phyloP scores from a whole-genome alignment of 2,888 invertebrate species.

The Eilema griseolum region DNA sequence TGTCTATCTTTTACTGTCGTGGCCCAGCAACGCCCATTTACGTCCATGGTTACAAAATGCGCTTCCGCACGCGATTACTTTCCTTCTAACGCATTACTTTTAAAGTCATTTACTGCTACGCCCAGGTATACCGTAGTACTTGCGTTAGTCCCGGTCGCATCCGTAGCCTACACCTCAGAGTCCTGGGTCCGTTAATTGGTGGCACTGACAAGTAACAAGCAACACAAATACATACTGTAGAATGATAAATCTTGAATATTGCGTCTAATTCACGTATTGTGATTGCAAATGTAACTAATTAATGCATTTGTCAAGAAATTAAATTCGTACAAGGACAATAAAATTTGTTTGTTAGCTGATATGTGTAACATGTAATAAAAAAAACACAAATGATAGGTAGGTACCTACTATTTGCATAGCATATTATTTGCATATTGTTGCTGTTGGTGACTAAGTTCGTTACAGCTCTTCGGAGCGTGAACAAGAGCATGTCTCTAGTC shows the following conservation, averaged over 20 bases:
- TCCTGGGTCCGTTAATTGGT: too few relatives aligned
- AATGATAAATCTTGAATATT: not conserved
- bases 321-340: conserved; percentile 4
- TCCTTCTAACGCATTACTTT: too few relatives aligned
- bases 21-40: too few relatives aligned
- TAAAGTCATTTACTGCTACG: too few relatives aligned
- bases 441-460: not conserved
- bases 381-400: not conserved
- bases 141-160: too few relatives aligned
- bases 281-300: not conserved
- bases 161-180: too few relatives aligned
- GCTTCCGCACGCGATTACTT: too few relatives aligned
- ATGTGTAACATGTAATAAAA: not conserved
- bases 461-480: not conserved
- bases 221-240: not conserved
- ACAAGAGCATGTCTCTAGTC: too few relatives aligned
- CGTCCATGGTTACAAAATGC: too few relatives aligned
- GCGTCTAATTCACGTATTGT: not conserved
- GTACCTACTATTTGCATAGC: not conserved
- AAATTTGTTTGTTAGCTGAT: not conserved
- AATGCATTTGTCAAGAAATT: conserved; percentile 2
- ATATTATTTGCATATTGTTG: not conserved
- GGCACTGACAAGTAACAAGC: not conserved
- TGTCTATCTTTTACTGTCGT: not conserved
- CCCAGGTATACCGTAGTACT: too few relatives aligned